Percentiles rank a stretch among this genome's conserved stretches.
Conservation (phyloP, 2,888 invertebrate genomes). For the Diaprepes abbreviatus region DNA sequence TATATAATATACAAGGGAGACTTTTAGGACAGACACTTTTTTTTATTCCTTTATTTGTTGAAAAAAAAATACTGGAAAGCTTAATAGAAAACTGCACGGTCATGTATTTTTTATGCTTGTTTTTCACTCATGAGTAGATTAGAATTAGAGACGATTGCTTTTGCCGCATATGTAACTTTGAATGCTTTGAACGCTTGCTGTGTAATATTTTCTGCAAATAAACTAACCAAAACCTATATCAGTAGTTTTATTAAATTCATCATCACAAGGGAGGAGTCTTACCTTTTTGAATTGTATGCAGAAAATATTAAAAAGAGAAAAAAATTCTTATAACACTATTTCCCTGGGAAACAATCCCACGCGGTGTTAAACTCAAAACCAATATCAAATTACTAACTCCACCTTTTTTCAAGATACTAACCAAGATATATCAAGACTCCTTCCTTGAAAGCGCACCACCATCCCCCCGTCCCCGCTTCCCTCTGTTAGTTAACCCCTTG, state of each 20-base stretch:
- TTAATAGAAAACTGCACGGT: too few species aligned
- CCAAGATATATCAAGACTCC: constrained; percentile 23
- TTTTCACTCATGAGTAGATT: too few species aligned
- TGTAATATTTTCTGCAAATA: constrained; percentile 27
- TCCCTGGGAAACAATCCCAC: background rate
- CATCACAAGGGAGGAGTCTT: constrained; percentile 18
- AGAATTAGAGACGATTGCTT: too few species aligned
- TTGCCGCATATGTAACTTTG: too few species aligned
- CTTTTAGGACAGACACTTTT: too few species aligned
- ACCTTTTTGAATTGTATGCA: background rate
- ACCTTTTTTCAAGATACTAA: constrained; percentile 12
- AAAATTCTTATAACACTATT: background rate
- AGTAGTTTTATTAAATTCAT: constrained; percentile 20
- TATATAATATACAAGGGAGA: too few species aligned
- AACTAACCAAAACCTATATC: constrained; percentile 8
- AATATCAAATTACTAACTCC: background rate
- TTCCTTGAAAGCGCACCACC: constrained; percentile 19
- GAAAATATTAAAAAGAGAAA: constrained; percentile 7
- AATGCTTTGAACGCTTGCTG: too few species aligned
- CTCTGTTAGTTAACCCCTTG: constrained; percentile 40
- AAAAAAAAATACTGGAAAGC: too few species aligned
- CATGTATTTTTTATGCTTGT: too few species aligned
- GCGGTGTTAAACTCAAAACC: background rate
- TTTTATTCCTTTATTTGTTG: too few species aligned
- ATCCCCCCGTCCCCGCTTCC: constrained; percentile 22